These are phyloP conservation scores for Urosaurus nigricauda DNA, from an alignment of 2,797 vertebrate species.

Conservation along the genomic window DNA sequence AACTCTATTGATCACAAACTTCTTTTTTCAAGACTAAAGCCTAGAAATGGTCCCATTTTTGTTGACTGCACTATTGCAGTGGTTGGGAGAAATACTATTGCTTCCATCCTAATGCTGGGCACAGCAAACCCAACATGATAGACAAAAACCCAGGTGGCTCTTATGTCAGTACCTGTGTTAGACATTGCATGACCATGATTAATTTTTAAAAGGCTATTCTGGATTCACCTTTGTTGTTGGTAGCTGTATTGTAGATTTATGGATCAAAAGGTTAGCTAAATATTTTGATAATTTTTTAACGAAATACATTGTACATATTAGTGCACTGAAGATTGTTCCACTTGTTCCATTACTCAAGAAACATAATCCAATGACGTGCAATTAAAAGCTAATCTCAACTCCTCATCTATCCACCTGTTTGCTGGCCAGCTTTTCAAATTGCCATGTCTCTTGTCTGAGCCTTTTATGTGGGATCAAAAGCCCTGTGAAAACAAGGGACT, in stretches of 20 bases:
- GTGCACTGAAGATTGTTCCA: constrained; percentile 18
- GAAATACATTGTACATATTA: neutral
- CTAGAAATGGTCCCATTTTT: neutral
- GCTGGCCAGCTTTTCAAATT: constrained; percentile 13
- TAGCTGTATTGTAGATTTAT: neutral
- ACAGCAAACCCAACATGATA: neutral
- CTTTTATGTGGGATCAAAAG: constrained; percentile 46
- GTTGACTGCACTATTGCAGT: neutral
- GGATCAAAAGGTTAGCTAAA: neutral
- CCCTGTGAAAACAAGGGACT: constrained; percentile 31
- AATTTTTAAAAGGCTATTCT: neutral
- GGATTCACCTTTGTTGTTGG: neutral
- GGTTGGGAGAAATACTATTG: neutral
- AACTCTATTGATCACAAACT: neutral
- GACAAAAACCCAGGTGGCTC: neutral
- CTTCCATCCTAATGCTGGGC: neutral
- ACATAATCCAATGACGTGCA: constrained; percentile 21
- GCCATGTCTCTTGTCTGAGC: constrained; percentile 38
- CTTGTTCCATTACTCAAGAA: neutral
- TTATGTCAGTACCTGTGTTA: neutral
- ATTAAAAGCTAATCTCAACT: constrained; percentile 14
- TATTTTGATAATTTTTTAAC: neutral
- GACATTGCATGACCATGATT: neutral
- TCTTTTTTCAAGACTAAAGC: neutral
- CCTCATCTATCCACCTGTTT: constrained; percentile 15